Percentiles rank a stretch among this genome's conserved stretches.
Evolutionary conservation across 2,113 vertebrate species (phyloP).

Genomic region (Petromus typicus): DNA sequence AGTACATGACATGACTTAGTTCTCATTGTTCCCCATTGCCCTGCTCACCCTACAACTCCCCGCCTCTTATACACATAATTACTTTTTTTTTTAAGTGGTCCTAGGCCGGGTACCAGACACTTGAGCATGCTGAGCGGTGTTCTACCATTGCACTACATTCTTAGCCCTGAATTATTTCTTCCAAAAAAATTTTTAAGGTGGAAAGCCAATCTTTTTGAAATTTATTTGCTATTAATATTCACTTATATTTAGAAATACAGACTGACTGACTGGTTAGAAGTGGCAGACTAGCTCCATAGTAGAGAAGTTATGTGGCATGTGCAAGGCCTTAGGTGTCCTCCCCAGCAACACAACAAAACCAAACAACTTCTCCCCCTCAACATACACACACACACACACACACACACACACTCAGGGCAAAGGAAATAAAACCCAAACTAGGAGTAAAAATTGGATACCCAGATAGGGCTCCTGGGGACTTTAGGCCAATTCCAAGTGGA

Average conservation of each 20-base stretch:
- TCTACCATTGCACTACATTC: not conserved
- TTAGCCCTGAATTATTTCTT: not conserved
- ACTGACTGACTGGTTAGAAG: not conserved
- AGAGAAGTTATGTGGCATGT: not conserved
- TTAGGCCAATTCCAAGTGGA: not conserved
- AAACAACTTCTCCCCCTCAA: too few species aligned
- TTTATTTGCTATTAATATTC: not conserved
- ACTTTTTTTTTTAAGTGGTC: not conserved
- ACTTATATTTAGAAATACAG: conserved; percentile 1
- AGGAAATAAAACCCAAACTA: not conserved
- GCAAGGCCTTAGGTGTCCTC: not conserved
- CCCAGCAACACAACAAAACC: not conserved
- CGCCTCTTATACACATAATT: too few species aligned
- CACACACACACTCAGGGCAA: not conserved
- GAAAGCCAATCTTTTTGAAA: conserved; percentile 40
- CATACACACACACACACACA: too few species aligned
- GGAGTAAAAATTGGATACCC: not conserved
- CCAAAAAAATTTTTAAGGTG: not conserved
- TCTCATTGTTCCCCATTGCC: too few species aligned
- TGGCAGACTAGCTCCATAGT: not conserved
- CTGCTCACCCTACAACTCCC: too few species aligned
- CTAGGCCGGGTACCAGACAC: not conserved
- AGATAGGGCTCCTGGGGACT: not conserved
- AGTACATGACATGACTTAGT: too few species aligned
- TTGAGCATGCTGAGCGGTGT: not conserved